Conservation (phyloP, 2,888 invertebrate genomes). For the Cordilura impudica region DNA sequence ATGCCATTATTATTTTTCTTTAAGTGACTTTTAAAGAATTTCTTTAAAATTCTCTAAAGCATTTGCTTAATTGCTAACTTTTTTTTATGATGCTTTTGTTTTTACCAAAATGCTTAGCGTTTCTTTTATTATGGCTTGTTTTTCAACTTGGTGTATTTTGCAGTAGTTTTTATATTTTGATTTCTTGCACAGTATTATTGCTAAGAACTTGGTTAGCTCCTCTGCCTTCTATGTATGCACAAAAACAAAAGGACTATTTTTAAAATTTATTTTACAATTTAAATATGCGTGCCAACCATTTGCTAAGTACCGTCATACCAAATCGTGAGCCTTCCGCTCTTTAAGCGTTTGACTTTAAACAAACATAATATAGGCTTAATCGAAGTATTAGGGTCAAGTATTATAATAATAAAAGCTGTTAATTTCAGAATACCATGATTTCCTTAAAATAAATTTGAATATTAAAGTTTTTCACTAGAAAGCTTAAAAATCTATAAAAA, state of each 20-base stretch:
- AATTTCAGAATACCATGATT: no score
- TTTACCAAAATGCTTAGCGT: not conserved
- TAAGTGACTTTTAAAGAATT: not conserved
- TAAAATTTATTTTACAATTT: conserved; percentile 9
- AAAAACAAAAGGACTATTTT: not conserved
- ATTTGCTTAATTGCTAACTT: not conserved
- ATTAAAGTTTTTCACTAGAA: no score
- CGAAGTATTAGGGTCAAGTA: no score
- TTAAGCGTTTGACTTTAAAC: no score
- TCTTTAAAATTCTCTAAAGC: not conserved
- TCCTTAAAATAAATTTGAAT: no score
- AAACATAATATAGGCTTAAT: conserved; percentile 1
- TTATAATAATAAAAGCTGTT: no score
- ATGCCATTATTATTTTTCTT: no score
- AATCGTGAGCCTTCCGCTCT: conserved; percentile 37
- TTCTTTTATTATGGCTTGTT: conserved; percentile 17
- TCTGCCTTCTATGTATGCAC: not conserved
- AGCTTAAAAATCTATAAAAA: no score
- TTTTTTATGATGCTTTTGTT: not conserved
- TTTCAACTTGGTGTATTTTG: conserved; percentile 32
- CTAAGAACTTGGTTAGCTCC: not conserved
- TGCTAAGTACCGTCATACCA: conserved; percentile 41
- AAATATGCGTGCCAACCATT: conserved; percentile 46
- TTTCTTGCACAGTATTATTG: not conserved
- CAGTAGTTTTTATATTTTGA: conserved; percentile 18